Conservation (phyloP, 2,113 vertebrate species). For the Rhabdomys dilectus region DNA sequence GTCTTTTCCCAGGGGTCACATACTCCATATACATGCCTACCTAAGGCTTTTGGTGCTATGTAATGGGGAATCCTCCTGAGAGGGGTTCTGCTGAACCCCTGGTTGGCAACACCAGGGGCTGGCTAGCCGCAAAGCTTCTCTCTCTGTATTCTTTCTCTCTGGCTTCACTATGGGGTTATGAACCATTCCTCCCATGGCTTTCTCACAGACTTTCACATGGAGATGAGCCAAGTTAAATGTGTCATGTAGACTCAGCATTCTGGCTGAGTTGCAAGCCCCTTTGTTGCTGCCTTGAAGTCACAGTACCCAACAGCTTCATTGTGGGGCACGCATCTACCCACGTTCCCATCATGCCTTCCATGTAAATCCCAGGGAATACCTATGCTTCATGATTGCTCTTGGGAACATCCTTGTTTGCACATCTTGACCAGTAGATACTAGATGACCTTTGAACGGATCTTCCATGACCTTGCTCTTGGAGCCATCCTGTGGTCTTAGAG, state of each 20-base stretch:
- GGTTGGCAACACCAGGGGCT: not conserved
- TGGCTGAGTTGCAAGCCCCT: not conserved
- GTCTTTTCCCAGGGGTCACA: not conserved
- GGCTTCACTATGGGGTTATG: no score
- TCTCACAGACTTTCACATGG: not conserved
- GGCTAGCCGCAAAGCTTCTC: not conserved
- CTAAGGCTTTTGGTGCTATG: not conserved
- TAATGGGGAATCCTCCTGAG: not conserved
- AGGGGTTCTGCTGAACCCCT: not conserved
- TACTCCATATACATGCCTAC: not conserved
- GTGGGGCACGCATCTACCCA: fast-evolving
- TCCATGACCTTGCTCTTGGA: not conserved
- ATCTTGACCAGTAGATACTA: not conserved
- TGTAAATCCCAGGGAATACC: not conserved
- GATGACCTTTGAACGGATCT: not conserved
- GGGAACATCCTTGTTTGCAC: no score
- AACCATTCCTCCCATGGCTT: not conserved
- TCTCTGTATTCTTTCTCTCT: not conserved
- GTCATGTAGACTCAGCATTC: not conserved
- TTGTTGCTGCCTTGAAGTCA: not conserved
- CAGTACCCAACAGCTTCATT: not conserved
- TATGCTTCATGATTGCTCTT: no score
- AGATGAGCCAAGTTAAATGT: not conserved
- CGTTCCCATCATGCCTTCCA: not conserved
- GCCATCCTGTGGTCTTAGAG: fast-evolving